Percentiles rank a stretch among this genome's conserved stretches.
Evolutionary conservation across 2,797 vertebrate genomes (phyloP).

Genomic region (Lithobates sylvaticus): DNA sequence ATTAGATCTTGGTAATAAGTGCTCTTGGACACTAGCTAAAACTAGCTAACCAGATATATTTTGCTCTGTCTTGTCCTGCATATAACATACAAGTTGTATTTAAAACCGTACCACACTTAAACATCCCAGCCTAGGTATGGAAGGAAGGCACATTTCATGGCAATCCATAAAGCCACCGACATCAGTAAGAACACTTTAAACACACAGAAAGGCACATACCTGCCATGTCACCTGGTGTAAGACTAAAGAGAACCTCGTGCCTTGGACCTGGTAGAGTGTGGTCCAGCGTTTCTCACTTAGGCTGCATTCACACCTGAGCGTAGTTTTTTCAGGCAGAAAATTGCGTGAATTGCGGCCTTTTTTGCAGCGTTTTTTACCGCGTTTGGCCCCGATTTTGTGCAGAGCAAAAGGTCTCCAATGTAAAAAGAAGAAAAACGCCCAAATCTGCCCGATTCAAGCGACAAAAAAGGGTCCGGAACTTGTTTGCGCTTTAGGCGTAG

Average conservation of each 20-base stretch:
- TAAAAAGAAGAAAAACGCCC: too few species aligned
- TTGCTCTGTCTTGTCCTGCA: background rate
- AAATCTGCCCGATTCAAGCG: too few species aligned
- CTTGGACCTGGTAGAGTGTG: slow-evolving; percentile 27
- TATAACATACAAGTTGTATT: slow-evolving; percentile 10
- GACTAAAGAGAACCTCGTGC: slow-evolving; percentile 14
- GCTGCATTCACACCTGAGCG: too few species aligned
- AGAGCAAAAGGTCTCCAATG: too few species aligned
- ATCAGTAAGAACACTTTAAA: slow-evolving; percentile 49
- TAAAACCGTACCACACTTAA: background rate
- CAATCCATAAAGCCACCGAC: slow-evolving; percentile 34
- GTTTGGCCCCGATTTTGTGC: too few species aligned
- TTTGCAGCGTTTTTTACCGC: too few species aligned
- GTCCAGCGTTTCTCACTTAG: background rate
- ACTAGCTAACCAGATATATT: background rate
- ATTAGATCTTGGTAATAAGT: background rate
- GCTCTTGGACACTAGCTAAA: background rate
- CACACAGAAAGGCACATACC: slow-evolving; percentile 47
- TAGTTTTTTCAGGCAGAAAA: too few species aligned
- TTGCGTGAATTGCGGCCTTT: too few species aligned
- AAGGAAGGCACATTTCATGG: slow-evolving; percentile 55
- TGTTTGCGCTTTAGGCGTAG: too few species aligned
- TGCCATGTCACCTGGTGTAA: slow-evolving; percentile 42
- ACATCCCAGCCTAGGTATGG: slow-evolving; percentile 48
- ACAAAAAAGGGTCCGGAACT: too few species aligned